Base-by-base conservation (phyloP, 2,113 vertebrate genomes). In the Geococcyx californianus region DNA sequence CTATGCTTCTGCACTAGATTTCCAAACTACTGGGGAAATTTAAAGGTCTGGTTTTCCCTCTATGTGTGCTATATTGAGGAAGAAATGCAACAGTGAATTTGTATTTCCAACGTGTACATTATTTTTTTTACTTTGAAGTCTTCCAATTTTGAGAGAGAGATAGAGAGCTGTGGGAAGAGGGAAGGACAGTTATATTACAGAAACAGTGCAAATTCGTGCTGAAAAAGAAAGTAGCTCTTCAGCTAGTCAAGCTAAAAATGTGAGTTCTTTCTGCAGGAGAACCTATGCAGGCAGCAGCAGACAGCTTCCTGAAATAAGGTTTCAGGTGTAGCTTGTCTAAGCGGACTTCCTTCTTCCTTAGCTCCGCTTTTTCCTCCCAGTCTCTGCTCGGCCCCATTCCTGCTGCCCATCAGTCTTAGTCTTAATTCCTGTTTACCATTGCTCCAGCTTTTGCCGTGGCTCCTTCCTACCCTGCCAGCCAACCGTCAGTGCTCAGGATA, bases 351-450 rank as follows among this genome's bases (percentile, higher is more conserved):
- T 68, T 28, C 64, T 45, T 18, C n/a, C 49, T 25, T 25, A 33
- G 14, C 59, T 58, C 10, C 0, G 0, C 31, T 86, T 80, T 64
- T 77, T 16, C 40, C 88, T 69, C 52, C 29, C 0, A 0, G 4
- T 38, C 20, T 58, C 47, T 72, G 21, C 34, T 29, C 3, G 1
- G 15, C 28, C 21, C 25, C 3, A 2, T 47, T 59, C 42, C 63
- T 63, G 26, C 49, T 77, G 47, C 33, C 44, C 23, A 11, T 56
- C 13, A 11, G 4, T 47, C 14, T 67, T 0, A 1, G 36, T 16
- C 21, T 75, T 66, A 36, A 51, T 85, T 79, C 0, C 0, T 38
- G 11, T 58, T 68, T 80, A 11, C 8, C 2, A 3, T 11, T 49
- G 6, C 24, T 93, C 33, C 79, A 40, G 34, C 21, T 23, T 4